Conservation (phyloP, 2,113 vertebrate genomes). For the Solenodon paradoxus region DNA sequence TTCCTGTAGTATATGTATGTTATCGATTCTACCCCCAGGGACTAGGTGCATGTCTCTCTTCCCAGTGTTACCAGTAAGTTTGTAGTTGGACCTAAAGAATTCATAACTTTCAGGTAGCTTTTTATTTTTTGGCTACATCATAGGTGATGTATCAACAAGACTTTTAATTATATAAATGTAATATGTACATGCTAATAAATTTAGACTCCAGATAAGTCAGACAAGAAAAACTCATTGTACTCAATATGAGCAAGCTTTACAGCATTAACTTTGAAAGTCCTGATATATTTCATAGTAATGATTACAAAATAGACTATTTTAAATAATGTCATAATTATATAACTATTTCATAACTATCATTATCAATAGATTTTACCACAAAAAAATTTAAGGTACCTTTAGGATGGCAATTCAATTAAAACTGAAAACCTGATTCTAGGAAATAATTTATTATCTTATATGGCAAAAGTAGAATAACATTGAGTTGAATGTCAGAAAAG, state of each 20-base stretch:
- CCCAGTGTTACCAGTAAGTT: not conserved
- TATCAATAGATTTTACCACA: not conserved
- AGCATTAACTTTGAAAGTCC: not conserved
- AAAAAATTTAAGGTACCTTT: not conserved
- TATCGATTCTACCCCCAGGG: not conserved
- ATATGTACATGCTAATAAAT: not conserved
- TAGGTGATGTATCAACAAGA: not conserved
- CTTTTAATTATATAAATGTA: not conserved
- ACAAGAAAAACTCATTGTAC: not conserved
- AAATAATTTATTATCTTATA: constrained; percentile 3
- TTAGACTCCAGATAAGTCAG: not conserved
- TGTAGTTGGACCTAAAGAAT: not conserved
- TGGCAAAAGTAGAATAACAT: not conserved
- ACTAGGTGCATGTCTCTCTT: not conserved
- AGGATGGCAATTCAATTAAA: not conserved
- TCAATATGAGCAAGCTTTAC: not conserved
- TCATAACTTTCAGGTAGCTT: not conserved
- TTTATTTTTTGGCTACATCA: not conserved
- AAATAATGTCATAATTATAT: not conserved
- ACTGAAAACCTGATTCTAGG: not conserved
- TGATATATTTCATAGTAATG: not conserved
- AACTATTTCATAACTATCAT: not conserved
- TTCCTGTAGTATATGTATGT: not conserved
- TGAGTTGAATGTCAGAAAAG: not conserved
- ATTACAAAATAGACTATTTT: not conserved